A percentile compares a stretch with the other conserved stretches of the same genome.
These are phyloP conservation scores for Poecile atricapillus DNA, from an alignment of 2,113 vertebrate species.

Conservation along the genomic window DNA sequence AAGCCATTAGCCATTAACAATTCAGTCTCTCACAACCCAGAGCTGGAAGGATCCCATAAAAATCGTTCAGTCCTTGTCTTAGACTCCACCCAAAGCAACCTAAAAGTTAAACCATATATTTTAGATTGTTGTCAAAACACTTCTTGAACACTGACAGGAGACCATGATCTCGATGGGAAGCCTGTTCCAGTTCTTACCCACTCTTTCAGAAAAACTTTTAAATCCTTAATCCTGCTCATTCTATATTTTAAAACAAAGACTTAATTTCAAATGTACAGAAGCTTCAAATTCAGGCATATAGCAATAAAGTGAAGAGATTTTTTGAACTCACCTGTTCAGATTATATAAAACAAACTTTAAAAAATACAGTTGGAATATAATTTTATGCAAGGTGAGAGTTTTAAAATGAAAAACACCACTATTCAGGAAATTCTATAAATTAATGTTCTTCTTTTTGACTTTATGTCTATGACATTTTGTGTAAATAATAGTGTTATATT, in stretches of 20 bases:
- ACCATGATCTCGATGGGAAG: not conserved
- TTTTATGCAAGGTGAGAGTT: not conserved
- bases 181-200: not conserved
- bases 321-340: not conserved
- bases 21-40: not conserved
- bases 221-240: not conserved
- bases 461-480: not conserved
- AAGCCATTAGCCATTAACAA: not conserved
- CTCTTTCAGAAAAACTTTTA: not conserved
- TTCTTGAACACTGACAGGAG: not conserved
- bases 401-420: not conserved
- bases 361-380: not conserved
- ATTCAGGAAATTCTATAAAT: not conserved
- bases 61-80: rapidly evolving
- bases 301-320: not conserved
- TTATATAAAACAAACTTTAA: not conserved
- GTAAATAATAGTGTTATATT: not conserved
- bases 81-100: not conserved
- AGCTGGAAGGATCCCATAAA: not conserved
- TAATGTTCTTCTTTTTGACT: not conserved
- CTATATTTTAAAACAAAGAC: not conserved
- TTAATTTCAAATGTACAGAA: not conserved
- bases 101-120: not conserved
- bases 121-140: not conserved
- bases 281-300: not conserved